Base-by-base conservation (phyloP, 2,797 vertebrate species). In the Chrosomus eos region DNA sequence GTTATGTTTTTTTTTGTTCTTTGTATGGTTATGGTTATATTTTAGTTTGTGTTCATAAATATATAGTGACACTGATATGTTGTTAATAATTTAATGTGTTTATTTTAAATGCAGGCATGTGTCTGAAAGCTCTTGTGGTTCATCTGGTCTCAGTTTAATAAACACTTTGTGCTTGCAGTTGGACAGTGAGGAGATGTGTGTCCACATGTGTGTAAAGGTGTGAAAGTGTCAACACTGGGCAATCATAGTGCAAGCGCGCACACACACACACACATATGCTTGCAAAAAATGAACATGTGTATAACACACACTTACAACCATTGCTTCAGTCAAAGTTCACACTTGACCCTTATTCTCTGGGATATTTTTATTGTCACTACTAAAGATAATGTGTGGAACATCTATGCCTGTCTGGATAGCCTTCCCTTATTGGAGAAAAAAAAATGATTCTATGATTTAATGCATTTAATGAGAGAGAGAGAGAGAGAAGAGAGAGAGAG, bases 111-210 rank as follows among this genome's bases (percentile, higher is more conserved):
- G 77, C 60, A 88, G 78, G 71, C 88, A 79, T 55, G 60, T 80
- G 58, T 40, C 80, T 92, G 88, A 89, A 90, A 91, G 89, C 92
- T 92, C 91, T 92, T 85, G 2, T 70, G 91, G 93, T 94, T 94
- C 94, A 95, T 93, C 90, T 92, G 93, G 94, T 95, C 94, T 95
- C 95, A 88, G 94, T 93, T 95, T 95, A 95, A 96, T 96, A 95
- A 96, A 95, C 94, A 92, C 94, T 94, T 89, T 90, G 92, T 87
- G 51, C 70, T 80, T 68, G 83, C 68, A 62, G 68, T 36, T 73
- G 82, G 86, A 85, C 67, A 73, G 83, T 43, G 64, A 67, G 77
- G 28, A 36, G 48, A 71, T 62, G 66, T 60, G 80, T 51, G 58
- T 80, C 66, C 28, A 62, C 26, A 40, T 80, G 70, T 68, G 75